Evolutionary conservation across 2,113 vertebrate species (phyloP).

Genomic region (Cyphomyrus plagiostoma): DNA sequence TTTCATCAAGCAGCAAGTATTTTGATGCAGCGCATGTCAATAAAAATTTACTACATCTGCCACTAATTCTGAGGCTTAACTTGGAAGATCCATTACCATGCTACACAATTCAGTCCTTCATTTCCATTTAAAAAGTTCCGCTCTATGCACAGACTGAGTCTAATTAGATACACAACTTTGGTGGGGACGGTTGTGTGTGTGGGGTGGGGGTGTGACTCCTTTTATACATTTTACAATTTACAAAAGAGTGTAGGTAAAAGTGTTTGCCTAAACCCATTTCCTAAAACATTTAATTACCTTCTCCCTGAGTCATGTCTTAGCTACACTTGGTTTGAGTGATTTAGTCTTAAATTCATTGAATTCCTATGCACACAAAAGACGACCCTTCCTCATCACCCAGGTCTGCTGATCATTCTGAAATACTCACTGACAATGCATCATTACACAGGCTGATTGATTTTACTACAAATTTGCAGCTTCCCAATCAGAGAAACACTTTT

Average conservation of each 20-base stretch:
- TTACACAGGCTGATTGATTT: background rate
- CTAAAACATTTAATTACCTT: background rate
- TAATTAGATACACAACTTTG: conserved; percentile 2
- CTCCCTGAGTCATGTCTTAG: background rate
- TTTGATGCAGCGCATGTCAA: background rate
- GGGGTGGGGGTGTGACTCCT: background rate
- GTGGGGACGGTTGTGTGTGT: conserved; percentile 1
- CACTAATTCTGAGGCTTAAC: background rate
- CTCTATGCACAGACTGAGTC: background rate
- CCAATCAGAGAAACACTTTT: background rate
- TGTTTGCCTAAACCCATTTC: background rate
- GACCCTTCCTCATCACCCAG: background rate
- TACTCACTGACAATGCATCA: background rate
- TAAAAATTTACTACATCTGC: background rate
- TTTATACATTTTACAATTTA: background rate
- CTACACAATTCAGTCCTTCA: background rate
- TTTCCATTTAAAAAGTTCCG: conserved; percentile 7
- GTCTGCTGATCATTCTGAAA: background rate
- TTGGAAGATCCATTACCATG: background rate
- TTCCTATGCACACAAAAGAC: background rate
- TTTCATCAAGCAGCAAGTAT: background rate
- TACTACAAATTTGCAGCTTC: background rate
- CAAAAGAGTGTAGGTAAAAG: conserved; percentile 5
- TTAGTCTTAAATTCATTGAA: background rate
- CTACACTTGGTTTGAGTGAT: conserved; percentile 1